Conservation (phyloP, 2,888 invertebrate species). For the Pandemis cinnamomeana region DNA sequence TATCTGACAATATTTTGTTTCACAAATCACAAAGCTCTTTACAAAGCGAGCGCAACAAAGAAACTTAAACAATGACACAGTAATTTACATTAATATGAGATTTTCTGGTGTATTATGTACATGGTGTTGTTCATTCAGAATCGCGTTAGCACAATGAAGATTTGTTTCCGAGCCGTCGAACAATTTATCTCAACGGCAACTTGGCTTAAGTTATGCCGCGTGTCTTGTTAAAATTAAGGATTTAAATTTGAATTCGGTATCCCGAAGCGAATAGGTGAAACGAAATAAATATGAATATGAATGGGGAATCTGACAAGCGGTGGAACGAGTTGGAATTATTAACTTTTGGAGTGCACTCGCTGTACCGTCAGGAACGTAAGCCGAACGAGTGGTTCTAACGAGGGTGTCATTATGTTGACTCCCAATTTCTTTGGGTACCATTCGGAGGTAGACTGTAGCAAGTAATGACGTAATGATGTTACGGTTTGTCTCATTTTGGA, state of each 20-base stretch:
- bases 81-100: conserved; percentile 81
- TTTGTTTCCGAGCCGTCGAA: conserved; percentile 75
- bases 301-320: conserved; percentile 79
- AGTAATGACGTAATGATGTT: neutral
- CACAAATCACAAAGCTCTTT: conserved; percentile 2
- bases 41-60: conserved; percentile 52
- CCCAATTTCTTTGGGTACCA: conserved; percentile 48
- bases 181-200: conserved; percentile 65
- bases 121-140: conserved; percentile 73
- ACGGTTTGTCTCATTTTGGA: neutral
- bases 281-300: conserved; percentile 85
- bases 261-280: conserved; percentile 78
- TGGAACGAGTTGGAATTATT: conserved; percentile 80
- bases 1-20: neutral
- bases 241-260: conserved; percentile 75
- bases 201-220: conserved; percentile 61
- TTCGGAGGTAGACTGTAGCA: conserved; percentile 10
- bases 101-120: conserved; percentile 71
- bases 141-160: conserved; percentile 70
- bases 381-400: conserved; percentile 61
- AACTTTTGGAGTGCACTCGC: conserved; percentile 77
- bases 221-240: conserved; percentile 81
- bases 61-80: conserved; percentile 59
- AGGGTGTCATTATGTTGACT: conserved; percentile 67
- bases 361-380: conserved; percentile 62